These are phyloP conservation scores for Limnodromus scolopaceus DNA, from an alignment of 2,797 vertebrate species.

Conservation along the genomic window DNA sequence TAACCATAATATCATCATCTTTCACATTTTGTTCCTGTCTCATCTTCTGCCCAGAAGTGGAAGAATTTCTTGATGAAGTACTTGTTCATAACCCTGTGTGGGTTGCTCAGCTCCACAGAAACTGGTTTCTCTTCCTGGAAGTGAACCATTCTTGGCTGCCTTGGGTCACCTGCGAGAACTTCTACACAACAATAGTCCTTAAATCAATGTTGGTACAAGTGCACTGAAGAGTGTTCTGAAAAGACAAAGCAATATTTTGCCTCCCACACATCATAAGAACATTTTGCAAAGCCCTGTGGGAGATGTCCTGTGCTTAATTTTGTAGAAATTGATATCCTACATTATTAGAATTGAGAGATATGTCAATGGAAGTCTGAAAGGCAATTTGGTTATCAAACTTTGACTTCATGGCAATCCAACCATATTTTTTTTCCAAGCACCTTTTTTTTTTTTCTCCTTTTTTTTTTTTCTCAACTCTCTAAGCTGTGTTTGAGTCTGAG, in stretches of 20 bases:
- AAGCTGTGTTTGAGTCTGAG: not conserved
- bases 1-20: not conserved
- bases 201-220: not conserved
- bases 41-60: not conserved
- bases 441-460: not conserved
- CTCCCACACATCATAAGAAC: not conserved
- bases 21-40: not conserved
- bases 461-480: accelerated
- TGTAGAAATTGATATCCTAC: not conserved
- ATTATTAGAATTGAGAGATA: not conserved
- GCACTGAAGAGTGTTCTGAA: not conserved
- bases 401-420: not conserved
- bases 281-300: not conserved
- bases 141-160: not conserved
- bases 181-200: not conserved
- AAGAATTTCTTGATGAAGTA: not conserved
- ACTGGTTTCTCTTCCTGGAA: not conserved
- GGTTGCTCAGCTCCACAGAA: not conserved
- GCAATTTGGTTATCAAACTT: not conserved
- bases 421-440: not conserved
- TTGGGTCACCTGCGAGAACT: not conserved
- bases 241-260: not conserved
- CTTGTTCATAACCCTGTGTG: not conserved
- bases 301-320: not conserved
- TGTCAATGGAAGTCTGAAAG: not conserved